Evolutionary conservation across 2,888 invertebrate genomes (phyloP).

Genomic region (Synergus itoensis): DNA sequence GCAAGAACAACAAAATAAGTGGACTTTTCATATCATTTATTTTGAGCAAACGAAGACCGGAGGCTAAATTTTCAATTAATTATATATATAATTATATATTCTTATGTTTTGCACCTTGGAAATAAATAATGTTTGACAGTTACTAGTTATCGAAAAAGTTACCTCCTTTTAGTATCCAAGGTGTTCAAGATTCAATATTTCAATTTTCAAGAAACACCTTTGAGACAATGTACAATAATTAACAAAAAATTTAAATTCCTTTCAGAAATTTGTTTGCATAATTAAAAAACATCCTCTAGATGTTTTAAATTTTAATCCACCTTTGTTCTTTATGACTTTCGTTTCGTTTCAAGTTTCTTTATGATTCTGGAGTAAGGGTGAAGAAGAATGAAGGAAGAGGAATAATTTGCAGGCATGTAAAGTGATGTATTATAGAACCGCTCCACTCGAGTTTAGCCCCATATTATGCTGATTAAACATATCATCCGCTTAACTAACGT

Average conservation of each 20-base stretch:
- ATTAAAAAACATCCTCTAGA: too few species aligned
- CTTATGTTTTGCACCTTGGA: too few species aligned
- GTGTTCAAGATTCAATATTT: too few species aligned
- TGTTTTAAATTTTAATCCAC: too few species aligned
- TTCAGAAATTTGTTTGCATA: too few species aligned
- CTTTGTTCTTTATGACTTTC: neutral
- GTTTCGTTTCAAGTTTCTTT: neutral
- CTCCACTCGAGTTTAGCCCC: constrained; percentile 18
- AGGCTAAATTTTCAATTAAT: constrained; percentile 13
- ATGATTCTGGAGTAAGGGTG: neutral
- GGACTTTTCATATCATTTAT: constrained; percentile 7
- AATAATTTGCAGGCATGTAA: constrained; percentile 30
- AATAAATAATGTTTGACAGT: too few species aligned
- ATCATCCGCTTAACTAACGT: constrained; percentile 32
- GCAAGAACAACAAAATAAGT: constrained; percentile 21
- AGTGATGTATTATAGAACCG: constrained; percentile 28
- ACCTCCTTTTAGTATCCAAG: neutral
- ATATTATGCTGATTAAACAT: constrained; percentile 40
- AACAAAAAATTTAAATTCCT: too few species aligned
- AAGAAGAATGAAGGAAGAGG: neutral
- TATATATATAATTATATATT: too few species aligned
- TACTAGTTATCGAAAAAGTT: too few species aligned
- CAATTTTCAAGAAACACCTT: neutral
- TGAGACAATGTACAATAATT: too few species aligned
- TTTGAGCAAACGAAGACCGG: neutral